Evolutionary conservation across 2,797 vertebrate species (phyloP).

Genomic region (Vespertilio murinus): DNA sequence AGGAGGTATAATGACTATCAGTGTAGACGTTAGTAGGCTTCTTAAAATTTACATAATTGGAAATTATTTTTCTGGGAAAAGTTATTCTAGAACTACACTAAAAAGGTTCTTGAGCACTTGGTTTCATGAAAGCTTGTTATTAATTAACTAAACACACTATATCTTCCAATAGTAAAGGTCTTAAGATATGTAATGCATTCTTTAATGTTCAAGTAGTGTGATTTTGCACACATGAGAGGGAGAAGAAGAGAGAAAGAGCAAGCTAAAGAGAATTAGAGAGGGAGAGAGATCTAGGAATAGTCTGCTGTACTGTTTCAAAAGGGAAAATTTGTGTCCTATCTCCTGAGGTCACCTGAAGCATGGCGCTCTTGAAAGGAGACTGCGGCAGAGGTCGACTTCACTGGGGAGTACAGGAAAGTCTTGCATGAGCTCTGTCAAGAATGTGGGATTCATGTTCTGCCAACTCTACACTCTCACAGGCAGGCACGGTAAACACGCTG

Average conservation of each 20-base stretch:
- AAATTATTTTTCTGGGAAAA: conserved; percentile 2
- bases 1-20: neutral
- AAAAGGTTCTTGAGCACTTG: neutral
- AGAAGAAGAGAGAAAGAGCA: neutral
- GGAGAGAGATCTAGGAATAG: neutral
- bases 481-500: neutral
- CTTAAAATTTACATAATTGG: neutral
- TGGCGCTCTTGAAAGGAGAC: neutral
- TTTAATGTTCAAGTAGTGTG: neutral
- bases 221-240: neutral
- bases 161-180: neutral
- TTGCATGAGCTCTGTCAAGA: neutral
- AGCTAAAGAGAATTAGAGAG: neutral
- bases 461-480: neutral
- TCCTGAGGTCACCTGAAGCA: neutral
- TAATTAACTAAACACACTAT: neutral
- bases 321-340: neutral
- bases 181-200: neutral
- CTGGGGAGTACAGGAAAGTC: neutral
- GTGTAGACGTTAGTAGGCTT: neutral
- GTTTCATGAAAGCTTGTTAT: neutral
- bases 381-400: neutral
- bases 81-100: neutral
- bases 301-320: neutral
- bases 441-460: neutral